Percentiles rank a stretch among this genome's conserved stretches.
These are phyloP conservation scores for Calidris pygmaea DNA, from an alignment of 2,113 vertebrate species.

Conservation along the genomic window DNA sequence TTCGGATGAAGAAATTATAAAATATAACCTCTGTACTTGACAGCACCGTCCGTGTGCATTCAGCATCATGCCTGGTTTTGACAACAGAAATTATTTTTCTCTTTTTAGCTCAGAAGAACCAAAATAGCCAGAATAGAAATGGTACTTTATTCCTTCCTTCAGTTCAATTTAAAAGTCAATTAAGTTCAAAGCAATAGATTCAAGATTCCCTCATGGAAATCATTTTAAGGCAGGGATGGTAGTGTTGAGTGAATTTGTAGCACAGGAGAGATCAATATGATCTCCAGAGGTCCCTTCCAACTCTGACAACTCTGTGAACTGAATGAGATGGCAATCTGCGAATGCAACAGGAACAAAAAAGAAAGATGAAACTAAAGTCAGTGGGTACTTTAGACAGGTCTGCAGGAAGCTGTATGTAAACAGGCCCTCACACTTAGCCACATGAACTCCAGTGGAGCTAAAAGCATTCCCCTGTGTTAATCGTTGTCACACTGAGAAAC, in stretches of 20 bases:
- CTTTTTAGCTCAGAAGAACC: neutral
- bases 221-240: neutral
- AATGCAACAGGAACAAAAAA: neutral
- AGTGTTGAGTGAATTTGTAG: neutral
- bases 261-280: neutral
- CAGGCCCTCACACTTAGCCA: neutral
- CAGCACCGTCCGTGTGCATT: neutral
- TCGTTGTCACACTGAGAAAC: neutral
- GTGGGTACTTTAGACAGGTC: neutral
- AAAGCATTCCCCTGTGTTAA: neutral
- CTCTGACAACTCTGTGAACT: neutral
- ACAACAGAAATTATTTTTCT: neutral
- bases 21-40: neutral
- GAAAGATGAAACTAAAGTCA: neutral
- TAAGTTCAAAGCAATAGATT: constrained; percentile 32
- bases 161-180: constrained; percentile 39
- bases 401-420: neutral
- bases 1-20: neutral
- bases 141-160: neutral
- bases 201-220: constrained; percentile 14
- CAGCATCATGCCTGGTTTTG: neutral
- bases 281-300: too few relatives aligned
- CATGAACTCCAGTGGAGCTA: neutral
- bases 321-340: neutral
- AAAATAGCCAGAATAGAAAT: neutral